Evolutionary conservation across 2,888 invertebrate species (phyloP), one percentile per base, ranked within the genome.

Genomic region (Ochropleura leucogaster): DNA sequence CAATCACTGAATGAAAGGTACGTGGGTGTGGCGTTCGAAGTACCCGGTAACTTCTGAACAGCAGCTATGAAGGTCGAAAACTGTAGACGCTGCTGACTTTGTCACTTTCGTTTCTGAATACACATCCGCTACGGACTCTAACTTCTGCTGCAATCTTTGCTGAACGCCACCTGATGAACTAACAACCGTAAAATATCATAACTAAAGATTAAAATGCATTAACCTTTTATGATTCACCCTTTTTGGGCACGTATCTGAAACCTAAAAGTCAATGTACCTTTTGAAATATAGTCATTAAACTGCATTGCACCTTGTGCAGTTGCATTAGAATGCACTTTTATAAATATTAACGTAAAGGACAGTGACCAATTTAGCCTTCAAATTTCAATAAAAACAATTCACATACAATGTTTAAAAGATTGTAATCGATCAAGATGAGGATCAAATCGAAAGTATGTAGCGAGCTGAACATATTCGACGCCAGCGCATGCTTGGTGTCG

Each of bases 401-500:
- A 16, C 1, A 16, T 5, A 20, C 12, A n/a, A 44, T 51, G 9
- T 30, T 73, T 62, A 30, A 30, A 42, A 49, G 12, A 57, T 46
- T 40, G 7, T 20, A 49, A 44, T 63, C n/a, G 18, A 14, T 78
- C 47, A 40, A 18, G 46, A 44, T 63, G 46, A 40, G 16, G 14
- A 63, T 42, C 14, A 18, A 42, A 66, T 76, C 42, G 16, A 42
- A 47, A 55, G 40, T 59, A 46, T 40, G 40, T 12, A 62, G n/a
- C 16, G 14, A 20, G n/a, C 42, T 20, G n/a, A 62, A 59, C 20
- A n/a, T 67, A 63, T 49, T 49, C 68, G 69, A 59, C 69, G 80
- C 70, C 42, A 51, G 77, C 68, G 72, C 74, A 80, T 74, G 30
- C 69, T 55, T 55, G 66, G 55, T 66, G 47, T 42, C 40, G 73